These are phyloP conservation scores for Sebastes cheni DNA, from an alignment of 2,797 vertebrate species.

Conservation along the genomic window DNA sequence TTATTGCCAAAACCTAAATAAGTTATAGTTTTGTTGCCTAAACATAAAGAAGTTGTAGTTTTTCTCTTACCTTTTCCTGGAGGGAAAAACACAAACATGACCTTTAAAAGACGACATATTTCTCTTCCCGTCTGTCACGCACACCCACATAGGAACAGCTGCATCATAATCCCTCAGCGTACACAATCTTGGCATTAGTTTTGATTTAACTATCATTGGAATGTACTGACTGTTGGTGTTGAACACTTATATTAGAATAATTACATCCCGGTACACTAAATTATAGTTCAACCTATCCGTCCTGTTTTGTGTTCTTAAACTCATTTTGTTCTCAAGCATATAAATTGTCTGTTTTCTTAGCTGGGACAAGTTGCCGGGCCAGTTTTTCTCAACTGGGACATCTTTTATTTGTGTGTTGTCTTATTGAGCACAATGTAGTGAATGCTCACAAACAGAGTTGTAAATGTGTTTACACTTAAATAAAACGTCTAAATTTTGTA, in stretches of 20 bases:
- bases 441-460: background rate
- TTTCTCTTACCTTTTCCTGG: background rate
- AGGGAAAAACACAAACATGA: background rate
- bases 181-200: conserved; percentile 41
- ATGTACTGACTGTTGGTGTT: conserved; percentile 65
- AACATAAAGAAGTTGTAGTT: too few relatives aligned
- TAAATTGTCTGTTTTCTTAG: conserved; percentile 38
- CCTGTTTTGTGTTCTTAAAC: conserved; percentile 63
- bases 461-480: conserved; percentile 24
- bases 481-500: conserved; percentile 37
- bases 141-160: background rate
- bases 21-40: too few relatives aligned
- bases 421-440: background rate
- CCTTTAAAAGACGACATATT: background rate
- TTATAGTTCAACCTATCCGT: conserved; percentile 58
- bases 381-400: conserved; percentile 54
- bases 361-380: conserved; percentile 39
- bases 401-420: conserved; percentile 42
- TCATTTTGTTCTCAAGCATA: conserved; percentile 46
- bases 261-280: conserved; percentile 62
- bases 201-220: conserved; percentile 54
- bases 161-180: background rate
- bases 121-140: background rate
- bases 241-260: conserved; percentile 73
- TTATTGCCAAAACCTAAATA: too few relatives aligned